Evolutionary conservation across 2,797 vertebrate genomes (phyloP).

Genomic region (Lycodopsis pacificus): DNA sequence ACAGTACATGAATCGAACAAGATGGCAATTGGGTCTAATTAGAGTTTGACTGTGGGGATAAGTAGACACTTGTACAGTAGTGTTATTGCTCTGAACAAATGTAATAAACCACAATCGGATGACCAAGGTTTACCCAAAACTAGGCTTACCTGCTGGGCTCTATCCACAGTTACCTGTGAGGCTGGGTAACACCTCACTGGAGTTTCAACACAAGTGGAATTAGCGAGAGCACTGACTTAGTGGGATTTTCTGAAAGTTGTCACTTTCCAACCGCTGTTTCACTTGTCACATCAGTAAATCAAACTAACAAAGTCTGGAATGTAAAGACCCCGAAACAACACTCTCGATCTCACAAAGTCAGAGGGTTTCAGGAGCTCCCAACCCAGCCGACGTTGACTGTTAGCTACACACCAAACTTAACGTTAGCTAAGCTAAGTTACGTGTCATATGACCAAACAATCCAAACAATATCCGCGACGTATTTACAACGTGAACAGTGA

Average conservation of each 20-base stretch:
- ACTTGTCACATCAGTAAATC: background rate
- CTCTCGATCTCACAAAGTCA: background rate
- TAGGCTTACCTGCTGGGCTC: conserved; percentile 27
- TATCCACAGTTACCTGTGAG: conserved; percentile 43
- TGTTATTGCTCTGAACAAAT: background rate
- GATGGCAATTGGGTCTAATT: background rate
- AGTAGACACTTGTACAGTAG: background rate
- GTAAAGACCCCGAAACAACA: background rate
- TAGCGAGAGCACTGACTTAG: conserved; percentile 3
- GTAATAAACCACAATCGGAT: background rate
- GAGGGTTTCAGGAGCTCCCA: conserved; percentile 15
- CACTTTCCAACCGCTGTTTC: conserved; percentile 23
- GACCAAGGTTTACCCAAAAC: background rate
- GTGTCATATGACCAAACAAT: conserved; percentile 62
- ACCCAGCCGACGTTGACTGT: conserved; percentile 47
- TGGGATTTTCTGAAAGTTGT: conserved; percentile 23
- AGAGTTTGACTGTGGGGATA: background rate
- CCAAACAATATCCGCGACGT: background rate
- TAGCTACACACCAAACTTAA: conserved; percentile 72
- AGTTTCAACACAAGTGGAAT: conserved; percentile 36
- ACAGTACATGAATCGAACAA: background rate
- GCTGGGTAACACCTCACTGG: conserved; percentile 21
- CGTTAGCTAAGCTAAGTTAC: conserved; percentile 70
- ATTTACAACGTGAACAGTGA: background rate
- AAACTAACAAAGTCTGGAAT: background rate